These are phyloP conservation scores for Esox lucius DNA, from an alignment of 2,797 vertebrate species.

Conservation along the genomic window DNA sequence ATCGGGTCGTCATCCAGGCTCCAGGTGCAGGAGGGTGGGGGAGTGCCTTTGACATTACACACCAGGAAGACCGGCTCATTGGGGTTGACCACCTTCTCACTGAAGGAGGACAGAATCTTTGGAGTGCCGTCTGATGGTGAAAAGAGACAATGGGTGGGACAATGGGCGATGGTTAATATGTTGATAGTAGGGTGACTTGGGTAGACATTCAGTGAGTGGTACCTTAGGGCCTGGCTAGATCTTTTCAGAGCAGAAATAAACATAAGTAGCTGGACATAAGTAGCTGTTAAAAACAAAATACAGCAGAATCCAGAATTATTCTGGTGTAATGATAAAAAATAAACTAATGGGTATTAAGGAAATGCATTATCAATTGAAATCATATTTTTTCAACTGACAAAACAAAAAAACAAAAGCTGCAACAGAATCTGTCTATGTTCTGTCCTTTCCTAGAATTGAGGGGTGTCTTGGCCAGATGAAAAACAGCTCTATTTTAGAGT, in stretches of 20 bases:
- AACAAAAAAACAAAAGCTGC: neutral
- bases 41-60: constrained; percentile 96
- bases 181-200: neutral
- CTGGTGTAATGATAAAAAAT: too few relatives aligned
- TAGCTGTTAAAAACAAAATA: too few relatives aligned
- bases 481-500: constrained; percentile 71
- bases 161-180: constrained; percentile 1
- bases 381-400: too few relatives aligned
- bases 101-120: constrained; percentile 97
- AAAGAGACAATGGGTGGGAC: constrained; percentile 21
- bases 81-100: constrained; percentile 95
- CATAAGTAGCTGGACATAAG: too few relatives aligned
- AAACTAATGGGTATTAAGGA: too few relatives aligned
- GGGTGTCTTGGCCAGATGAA: constrained; percentile 18
- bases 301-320: too few relatives aligned
- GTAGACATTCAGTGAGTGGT: neutral
- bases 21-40: constrained; percentile 91
- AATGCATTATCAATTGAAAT: too few relatives aligned
- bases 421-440: neutral
- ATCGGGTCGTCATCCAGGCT: constrained; percentile 95
- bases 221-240: too few relatives aligned
- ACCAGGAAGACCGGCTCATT: constrained; percentile 93
- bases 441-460: neutral
- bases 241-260: too few relatives aligned
- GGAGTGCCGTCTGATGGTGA: constrained; percentile 88